Percentiles rank a stretch among this genome's conserved stretches.
Conservation (phyloP, 2,113 vertebrate genomes). For the Amia ocellicauda region DNA sequence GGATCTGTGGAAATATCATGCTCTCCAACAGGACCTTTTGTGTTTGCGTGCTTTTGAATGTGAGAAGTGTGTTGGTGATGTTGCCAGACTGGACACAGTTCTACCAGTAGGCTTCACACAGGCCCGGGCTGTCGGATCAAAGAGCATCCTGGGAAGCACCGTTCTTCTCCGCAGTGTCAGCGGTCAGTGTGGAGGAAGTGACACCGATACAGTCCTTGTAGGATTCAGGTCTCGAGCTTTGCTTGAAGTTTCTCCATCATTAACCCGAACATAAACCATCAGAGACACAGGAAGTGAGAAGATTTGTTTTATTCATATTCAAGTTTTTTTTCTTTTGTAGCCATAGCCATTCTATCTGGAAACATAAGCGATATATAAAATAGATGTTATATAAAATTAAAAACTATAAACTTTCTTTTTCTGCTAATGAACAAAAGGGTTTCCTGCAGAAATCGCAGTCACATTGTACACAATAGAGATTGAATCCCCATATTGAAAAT, state of each 20-base stretch:
- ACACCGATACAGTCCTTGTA: background rate
- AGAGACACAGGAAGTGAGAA: slow-evolving; percentile 13
- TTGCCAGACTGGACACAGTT: no score
- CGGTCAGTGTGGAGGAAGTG: background rate
- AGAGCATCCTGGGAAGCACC: background rate
- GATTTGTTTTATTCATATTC: slow-evolving; percentile 21
- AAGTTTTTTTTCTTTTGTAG: slow-evolving; percentile 28
- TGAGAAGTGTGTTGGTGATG: no score
- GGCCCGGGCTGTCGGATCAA: no score
- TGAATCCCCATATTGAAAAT: slow-evolving; percentile 17
- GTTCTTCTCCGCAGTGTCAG: background rate
- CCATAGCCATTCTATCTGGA: slow-evolving; percentile 29
- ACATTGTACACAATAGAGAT: slow-evolving; percentile 25
- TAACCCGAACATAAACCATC: slow-evolving; percentile 7
- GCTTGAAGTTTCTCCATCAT: background rate
- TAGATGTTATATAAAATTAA: slow-evolving; percentile 30
- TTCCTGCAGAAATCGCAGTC: slow-evolving; percentile 27
- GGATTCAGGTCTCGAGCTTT: background rate
- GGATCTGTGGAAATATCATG: background rate
- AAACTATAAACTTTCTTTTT: slow-evolving; percentile 28
- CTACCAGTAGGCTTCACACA: no score
- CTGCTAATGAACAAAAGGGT: slow-evolving; percentile 6
- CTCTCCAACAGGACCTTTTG: background rate
- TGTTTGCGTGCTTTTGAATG: no score
- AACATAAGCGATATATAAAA: slow-evolving; percentile 34